phyloP scores from a whole-genome alignment of 2,888 invertebrate species.

The Spodoptera picta region DNA sequence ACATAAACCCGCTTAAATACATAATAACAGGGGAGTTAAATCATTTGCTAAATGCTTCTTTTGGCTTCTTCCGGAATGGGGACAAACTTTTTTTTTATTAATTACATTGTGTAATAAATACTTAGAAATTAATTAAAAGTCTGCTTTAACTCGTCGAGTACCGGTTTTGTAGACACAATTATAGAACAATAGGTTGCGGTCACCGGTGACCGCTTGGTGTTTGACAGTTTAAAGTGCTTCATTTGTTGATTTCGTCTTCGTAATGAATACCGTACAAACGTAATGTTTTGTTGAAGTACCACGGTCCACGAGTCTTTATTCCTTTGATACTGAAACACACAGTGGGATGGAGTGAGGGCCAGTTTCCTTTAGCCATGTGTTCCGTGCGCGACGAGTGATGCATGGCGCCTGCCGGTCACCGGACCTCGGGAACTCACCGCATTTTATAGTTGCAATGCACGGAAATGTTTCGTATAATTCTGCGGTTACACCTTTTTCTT shows the following conservation, averaged over 20 bases:
- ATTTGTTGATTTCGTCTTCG: too few species aligned
- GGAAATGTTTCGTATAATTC: slow-evolving; percentile 51
- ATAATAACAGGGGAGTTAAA: slow-evolving; percentile 5
- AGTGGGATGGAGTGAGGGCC: slow-evolving; percentile 13
- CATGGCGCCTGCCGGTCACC: slow-evolving; percentile 43
- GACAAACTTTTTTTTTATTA: too few species aligned
- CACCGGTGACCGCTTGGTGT: too few species aligned
- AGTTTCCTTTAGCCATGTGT: slow-evolving; percentile 35
- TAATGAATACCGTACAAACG: too few species aligned
- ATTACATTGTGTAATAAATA: too few species aligned
- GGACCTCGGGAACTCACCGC: slow-evolving; percentile 15
- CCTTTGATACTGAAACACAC: slow-evolving; percentile 11
- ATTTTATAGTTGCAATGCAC: slow-evolving; percentile 44
- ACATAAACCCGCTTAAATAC: slow-evolving; percentile 10
- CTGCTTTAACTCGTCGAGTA: too few species aligned
- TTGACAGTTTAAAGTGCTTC: too few species aligned
- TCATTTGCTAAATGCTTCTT: slow-evolving; percentile 3
- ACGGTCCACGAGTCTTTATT: slow-evolving; percentile 9
- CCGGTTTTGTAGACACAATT: too few species aligned
- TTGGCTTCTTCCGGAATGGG: too few species aligned
- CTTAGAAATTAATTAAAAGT: too few species aligned
- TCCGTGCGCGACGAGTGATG: slow-evolving; percentile 47
- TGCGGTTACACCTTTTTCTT: slow-evolving; percentile 44
- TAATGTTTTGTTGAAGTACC: slow-evolving; percentile 4
- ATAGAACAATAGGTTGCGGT: too few species aligned